Conservation (phyloP, 1,140 invertebrate species). For the Sinonovacula constricta region DNA sequence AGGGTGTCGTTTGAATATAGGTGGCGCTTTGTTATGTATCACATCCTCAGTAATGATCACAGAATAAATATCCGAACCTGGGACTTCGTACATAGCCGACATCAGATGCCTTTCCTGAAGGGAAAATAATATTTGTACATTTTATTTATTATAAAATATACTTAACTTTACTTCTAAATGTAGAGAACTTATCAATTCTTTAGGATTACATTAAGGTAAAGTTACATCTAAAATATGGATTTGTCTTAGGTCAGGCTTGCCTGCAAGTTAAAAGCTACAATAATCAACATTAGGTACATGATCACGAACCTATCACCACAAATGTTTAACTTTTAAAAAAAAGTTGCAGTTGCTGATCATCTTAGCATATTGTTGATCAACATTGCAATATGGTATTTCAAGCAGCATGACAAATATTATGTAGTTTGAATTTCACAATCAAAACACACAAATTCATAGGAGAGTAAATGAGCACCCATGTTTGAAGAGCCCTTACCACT, state of each 20-base stretch:
- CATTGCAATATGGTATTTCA: neutral
- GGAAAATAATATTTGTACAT: too few relatives aligned
- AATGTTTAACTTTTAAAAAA: too few relatives aligned
- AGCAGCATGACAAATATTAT: too few relatives aligned
- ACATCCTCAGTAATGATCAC: constrained; percentile 86
- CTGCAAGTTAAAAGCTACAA: too few relatives aligned
- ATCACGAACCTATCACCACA: neutral
- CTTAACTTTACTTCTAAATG: neutral
- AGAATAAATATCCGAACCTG: constrained; percentile 91
- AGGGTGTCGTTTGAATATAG: constrained; percentile 46
- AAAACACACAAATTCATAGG: too few relatives aligned
- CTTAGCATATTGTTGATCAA: neutral
- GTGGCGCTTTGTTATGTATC: constrained; percentile 70
- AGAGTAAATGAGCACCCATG: neutral
- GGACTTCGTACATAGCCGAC: constrained; percentile 99
- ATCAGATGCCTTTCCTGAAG: constrained; percentile 93
- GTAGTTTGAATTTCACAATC: too few relatives aligned
- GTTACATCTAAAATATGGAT: neutral
- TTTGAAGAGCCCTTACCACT: constrained; percentile 84
- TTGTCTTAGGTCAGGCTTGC: neutral
- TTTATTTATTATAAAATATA: neutral
- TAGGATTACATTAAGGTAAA: too few relatives aligned
- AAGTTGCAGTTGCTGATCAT: neutral
- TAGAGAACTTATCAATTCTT: neutral
- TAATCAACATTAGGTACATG: neutral